Evolutionary conservation across 2,113 vertebrate genomes (phyloP).

Genomic region (Apteryx owenii): DNA sequence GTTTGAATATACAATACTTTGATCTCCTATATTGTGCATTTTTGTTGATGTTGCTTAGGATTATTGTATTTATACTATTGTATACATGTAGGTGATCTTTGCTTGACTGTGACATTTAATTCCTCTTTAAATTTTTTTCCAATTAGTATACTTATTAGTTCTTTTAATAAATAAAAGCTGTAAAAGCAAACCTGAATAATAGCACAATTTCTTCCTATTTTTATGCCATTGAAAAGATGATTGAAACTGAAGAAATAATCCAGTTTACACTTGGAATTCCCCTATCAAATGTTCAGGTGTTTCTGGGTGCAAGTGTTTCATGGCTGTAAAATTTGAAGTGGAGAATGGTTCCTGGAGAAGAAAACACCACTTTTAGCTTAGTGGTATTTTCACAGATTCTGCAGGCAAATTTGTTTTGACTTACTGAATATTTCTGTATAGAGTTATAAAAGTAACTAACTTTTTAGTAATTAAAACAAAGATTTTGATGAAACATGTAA

Average conservation of each 20-base stretch:
- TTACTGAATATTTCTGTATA: neutral
- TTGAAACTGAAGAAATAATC: neutral
- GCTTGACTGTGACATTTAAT: neutral
- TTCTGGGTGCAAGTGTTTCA: neutral
- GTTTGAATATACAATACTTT: neutral
- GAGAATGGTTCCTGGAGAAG: neutral
- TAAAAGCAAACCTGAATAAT: neutral
- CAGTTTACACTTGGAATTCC: neutral
- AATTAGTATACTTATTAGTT: neutral
- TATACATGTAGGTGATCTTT: neutral
- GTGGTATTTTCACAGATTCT: neutral
- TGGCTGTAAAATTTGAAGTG: neutral
- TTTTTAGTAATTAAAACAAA: neutral
- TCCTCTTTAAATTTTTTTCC: neutral
- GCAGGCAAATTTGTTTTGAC: neutral
- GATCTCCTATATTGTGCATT: neutral
- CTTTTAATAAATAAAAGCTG: neutral
- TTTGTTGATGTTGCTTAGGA: neutral
- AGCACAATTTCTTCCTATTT: neutral
- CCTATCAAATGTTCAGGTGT: neutral
- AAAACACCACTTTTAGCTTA: neutral
- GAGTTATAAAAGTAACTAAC: neutral
- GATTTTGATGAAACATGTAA: neutral
- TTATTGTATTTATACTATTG: neutral
- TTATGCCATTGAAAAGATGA: neutral